Evolutionary conservation across 2,797 vertebrate species (phyloP).

Genomic region (Onychomys torridus): DNA sequence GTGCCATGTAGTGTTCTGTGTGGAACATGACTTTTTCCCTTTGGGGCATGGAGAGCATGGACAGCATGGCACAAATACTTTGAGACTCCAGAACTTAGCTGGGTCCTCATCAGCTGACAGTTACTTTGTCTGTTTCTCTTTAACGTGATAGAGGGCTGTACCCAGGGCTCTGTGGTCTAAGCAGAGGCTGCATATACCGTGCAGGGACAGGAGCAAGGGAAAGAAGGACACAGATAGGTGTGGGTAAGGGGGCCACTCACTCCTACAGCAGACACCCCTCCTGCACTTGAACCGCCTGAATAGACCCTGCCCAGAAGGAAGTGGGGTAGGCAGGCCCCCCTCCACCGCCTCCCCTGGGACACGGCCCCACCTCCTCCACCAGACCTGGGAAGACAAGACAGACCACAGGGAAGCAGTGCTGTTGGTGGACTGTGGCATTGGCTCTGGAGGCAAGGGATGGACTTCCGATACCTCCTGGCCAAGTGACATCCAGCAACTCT

Average conservation of each 20-base stretch:
- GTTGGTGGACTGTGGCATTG: accelerated
- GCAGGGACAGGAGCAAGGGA: not conserved
- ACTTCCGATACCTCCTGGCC: not conserved
- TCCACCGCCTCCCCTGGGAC: not conserved
- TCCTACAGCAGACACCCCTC: not conserved
- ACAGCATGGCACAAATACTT: not conserved
- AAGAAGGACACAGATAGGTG: not conserved
- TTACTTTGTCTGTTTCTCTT: not conserved
- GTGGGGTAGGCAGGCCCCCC: not conserved
- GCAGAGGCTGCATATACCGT: not conserved
- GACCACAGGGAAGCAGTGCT: not conserved
- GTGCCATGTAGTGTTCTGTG: not conserved
- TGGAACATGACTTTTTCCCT: not conserved
- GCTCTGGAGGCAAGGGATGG: not conserved
- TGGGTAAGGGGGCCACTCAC: not conserved
- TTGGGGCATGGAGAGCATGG: not conserved
- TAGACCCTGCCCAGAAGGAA: too few relatives aligned
- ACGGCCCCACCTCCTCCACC: not conserved
- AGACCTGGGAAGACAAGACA: not conserved
- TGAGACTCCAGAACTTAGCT: not conserved
- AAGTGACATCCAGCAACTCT: not conserved
- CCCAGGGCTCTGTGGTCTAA: not conserved
- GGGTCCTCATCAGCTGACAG: not conserved
- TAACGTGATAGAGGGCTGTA: not conserved
- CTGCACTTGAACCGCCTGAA: not conserved